These are phyloP conservation scores for Crocuta crocuta DNA, from an alignment of 2,113 vertebrate genomes.

Conservation along the genomic window DNA sequence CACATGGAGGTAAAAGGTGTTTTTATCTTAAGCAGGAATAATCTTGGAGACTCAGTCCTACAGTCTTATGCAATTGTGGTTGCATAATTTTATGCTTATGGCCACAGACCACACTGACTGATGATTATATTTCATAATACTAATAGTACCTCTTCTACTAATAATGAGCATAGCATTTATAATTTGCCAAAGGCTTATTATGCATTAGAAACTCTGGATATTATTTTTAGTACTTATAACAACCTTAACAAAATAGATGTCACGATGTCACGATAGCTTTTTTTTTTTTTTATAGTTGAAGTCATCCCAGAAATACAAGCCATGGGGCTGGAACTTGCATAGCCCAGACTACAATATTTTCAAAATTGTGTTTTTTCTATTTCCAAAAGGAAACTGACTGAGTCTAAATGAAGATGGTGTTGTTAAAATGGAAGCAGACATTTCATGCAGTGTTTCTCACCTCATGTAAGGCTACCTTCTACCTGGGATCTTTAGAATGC, in stretches of 20 bases:
- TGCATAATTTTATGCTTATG: not conserved
- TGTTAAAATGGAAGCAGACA: not conserved
- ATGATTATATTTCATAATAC: not conserved
- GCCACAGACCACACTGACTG: not conserved
- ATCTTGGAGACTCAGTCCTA: not conserved
- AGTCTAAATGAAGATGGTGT: not conserved
- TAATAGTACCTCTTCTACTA: not conserved
- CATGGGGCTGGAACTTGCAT: not conserved
- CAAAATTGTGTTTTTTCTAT: not conserved
- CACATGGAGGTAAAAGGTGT: not conserved
- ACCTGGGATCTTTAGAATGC: not conserved
- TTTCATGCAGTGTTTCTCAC: not conserved
- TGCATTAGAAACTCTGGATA: not conserved
- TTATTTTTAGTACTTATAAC: not conserved
- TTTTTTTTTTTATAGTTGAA: not conserved
- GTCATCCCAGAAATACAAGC: not conserved
- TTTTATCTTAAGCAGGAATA: not conserved
- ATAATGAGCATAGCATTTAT: not conserved
- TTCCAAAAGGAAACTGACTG: not conserved
- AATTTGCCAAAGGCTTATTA: not conserved
- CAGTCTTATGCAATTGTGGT: not conserved
- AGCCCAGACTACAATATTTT: not conserved
- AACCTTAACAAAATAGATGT: not conserved
- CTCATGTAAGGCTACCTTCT: not conserved
- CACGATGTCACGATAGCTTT: not conserved